Base-by-base conservation (phyloP, 2,113 vertebrate genomes). In the Riparia riparia region DNA sequence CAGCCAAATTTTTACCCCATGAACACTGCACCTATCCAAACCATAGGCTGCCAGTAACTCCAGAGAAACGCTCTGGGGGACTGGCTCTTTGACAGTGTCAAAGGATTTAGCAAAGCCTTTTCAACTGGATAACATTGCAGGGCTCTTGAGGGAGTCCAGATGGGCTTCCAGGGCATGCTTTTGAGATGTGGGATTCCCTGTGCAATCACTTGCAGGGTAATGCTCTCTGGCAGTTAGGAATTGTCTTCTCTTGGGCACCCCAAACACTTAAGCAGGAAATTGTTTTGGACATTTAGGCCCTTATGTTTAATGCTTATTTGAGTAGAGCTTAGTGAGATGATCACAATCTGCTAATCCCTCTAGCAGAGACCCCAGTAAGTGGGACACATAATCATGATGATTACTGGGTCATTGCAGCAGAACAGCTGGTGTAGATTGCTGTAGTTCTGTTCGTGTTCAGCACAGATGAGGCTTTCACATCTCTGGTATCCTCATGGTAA, bases 351-450 rank as follows among this genome's bases (percentile, higher is more conserved):
- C 37, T 96, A 90, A 95, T 97, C 95, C 82, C 56, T 82, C 54
- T 31, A 73, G 78, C 71, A 37, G 87, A 58, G 84, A 47, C 42
- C 39, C 42, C 29, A n/a, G 84, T 93, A 96, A 94, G 84, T 91
- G 84, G 96, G 92, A 91, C 93, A 95, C 34, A 15, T 66, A 82
- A 93, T 97, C 82, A 39, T 0, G 4, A 28, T 70, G 90, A 84
- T 96, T 97, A 93, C 91, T 94, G 93, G 89, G 89, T 95, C 82
- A 93, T 5, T 85, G 92, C 63, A 82, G 17, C 82, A 0, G 9
- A 96, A 82, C 95, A 96, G 85, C 93, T 97, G 96, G 89, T 90
- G 78, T 79, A 1, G 3, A 69, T 71, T 3, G 6, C 69, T 60
- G 45, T 41, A n/a, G 50, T 57, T 91, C 69, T 83, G 39, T 56